Evolutionary conservation across 2,888 invertebrate genomes (phyloP), one percentile per base, ranked within the genome.

Genomic region (Cephus rjabovi): DNA sequence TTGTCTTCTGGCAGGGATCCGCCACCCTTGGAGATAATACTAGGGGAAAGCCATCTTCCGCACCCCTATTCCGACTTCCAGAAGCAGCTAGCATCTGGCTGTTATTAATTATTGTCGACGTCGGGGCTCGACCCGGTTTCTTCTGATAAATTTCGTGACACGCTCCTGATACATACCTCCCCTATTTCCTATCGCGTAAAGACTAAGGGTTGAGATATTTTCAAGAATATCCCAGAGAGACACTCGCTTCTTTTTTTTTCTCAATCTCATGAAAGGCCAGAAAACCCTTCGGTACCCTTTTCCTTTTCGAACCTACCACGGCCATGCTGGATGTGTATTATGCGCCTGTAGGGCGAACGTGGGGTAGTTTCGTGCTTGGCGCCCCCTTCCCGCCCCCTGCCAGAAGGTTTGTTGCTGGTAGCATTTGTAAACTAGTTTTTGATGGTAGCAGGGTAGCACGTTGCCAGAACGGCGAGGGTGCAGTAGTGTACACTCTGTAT

Each of bases 341-440:
- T 40, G 40, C 15, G 40, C 15, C 40, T 15, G 40, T 40, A 40
- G 40, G 40, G 6, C 40, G 40, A 40, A 4, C 15, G 70, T 34
- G 37, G 71, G 73, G 74, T 73, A 73, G 74, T 75, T 56, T 73
- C 75, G 76, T 76, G 76, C 69, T 71, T 73, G 71, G 73, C 23
- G 31, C 74, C 35, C 70, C 37, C 35, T 12, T 1, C 1, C 74
- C 35, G 30, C 83, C 79, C 15, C 15, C 15, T 6, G 40, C 40
- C 40, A 40, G 40, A 15, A 40, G 15, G 15, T 40, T 40, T 15
- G 40, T 40, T 40, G 40, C 40, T 6, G 69, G 75, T 79, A 86
- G 81, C 83, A 84, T 88, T 88, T 87, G 88, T 87, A 86, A 88
- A 88, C 85, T 85, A 86, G 85, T 85, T 86, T 88, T 88, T 88